Conservation (phyloP, 2,113 vertebrate species). For the Burhinus bistriatus region DNA sequence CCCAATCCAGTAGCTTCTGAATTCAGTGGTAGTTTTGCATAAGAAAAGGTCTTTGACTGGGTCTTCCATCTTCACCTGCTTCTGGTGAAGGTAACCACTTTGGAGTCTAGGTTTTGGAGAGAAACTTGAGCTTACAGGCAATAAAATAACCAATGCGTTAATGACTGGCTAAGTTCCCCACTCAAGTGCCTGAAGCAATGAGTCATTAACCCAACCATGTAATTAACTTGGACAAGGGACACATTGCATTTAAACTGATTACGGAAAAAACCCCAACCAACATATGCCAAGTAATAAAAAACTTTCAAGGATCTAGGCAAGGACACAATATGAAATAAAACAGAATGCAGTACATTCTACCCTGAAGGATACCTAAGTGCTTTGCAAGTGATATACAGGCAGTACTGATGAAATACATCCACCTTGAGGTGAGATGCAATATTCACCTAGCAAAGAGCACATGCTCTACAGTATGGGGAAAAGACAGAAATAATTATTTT, state of each 20-base stretch:
- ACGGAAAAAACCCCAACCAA: not conserved
- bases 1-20: not conserved
- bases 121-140: not conserved
- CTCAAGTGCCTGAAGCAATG: not conserved
- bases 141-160: not conserved
- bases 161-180: not conserved
- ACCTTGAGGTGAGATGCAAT: not conserved
- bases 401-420: not conserved
- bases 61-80: not conserved
- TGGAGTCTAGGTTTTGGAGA: not conserved
- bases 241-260: not conserved
- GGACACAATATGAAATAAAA: not conserved
- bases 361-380: not conserved
- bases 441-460: not conserved
- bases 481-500: not conserved
- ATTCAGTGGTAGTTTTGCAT: not conserved
- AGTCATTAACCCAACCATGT: constrained; percentile 41
- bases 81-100: not conserved
- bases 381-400: not conserved
- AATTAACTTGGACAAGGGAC: constrained; percentile 41
- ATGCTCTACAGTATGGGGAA: not conserved
- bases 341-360: not conserved
- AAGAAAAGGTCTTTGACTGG: not conserved
- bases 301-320: constrained; percentile 28
- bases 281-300: constrained; percentile 27